phyloP scores from a whole-genome alignment of 2,888 invertebrate species.

The Nemapogon koenigi region DNA sequence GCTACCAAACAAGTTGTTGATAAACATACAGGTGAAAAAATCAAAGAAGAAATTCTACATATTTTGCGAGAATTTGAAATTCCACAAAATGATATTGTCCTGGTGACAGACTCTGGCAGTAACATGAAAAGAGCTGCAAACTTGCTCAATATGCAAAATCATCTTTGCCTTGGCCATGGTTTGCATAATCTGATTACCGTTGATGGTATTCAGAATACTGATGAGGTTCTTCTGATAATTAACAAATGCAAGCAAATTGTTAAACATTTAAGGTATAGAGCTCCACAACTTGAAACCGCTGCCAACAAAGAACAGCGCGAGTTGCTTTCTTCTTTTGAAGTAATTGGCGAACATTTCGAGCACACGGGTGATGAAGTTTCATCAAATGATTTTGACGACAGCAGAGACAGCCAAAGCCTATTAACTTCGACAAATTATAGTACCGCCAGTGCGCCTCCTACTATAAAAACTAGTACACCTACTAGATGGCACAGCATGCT shows the following conservation, averaged over 20 bases:
- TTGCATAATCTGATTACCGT: constrained; percentile 1
- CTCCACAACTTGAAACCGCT: constrained; percentile 2
- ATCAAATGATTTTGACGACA: no score
- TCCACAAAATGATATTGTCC: neutral
- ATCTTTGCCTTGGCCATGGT: constrained; percentile 5
- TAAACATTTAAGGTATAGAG: neutral
- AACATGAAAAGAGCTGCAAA: constrained; percentile 6
- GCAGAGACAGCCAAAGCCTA: no score
- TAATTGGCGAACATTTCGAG: no score
- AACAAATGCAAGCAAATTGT: constrained; percentile 2
- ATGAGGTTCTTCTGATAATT: neutral
- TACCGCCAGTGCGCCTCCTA: no score
- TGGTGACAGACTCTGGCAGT: constrained; percentile 3
- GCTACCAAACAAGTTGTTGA: neutral
- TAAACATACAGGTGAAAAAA: neutral
- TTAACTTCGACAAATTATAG: no score
- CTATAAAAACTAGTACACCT: no score
- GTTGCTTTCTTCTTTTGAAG: neutral
- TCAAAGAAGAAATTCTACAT: neutral
- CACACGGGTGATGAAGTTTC: no score
- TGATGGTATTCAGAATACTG: constrained; percentile 1
- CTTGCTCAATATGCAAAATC: neutral
- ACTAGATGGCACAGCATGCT: no score
- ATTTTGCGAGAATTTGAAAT: neutral
- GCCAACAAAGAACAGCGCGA: neutral